These are phyloP conservation scores for Acrocera orbiculus DNA, from an alignment of 2,888 invertebrate species.

Conservation along the genomic window DNA sequence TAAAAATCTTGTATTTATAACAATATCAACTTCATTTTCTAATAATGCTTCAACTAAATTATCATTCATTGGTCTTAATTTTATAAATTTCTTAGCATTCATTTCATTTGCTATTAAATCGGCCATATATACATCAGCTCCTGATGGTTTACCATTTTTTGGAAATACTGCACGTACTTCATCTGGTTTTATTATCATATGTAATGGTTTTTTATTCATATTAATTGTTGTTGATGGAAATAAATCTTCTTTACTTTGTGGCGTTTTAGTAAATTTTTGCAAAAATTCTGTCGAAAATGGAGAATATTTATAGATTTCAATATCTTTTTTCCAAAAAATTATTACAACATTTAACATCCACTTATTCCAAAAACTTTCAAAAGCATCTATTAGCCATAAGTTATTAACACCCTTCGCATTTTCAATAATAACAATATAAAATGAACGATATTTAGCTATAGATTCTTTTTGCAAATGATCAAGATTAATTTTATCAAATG, in stretches of 20 bases:
- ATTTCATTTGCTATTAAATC: conserved; percentile 30
- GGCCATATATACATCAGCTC: conserved; percentile 31
- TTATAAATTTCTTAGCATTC: conserved; percentile 33
- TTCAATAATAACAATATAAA: conserved; percentile 21
- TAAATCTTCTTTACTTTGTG: conserved; percentile 15
- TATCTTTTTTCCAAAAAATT: conserved; percentile 19
- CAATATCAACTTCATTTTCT: conserved; percentile 30
- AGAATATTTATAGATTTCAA: conserved; percentile 36
- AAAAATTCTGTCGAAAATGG: conserved; percentile 32
- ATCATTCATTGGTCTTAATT: conserved; percentile 16
- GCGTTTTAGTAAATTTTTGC: conserved; percentile 17
- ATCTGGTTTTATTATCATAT: conserved; percentile 26
- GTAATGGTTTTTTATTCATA: conserved; percentile 22
- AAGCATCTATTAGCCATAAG: conserved; percentile 31
- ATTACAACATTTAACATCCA: conserved; percentile 34
- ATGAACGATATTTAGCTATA: conserved; percentile 22
- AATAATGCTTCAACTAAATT: conserved; percentile 9
- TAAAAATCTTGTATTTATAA: conserved; percentile 36
- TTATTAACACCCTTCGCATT: conserved; percentile 12
- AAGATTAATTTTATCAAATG: conserved; percentile 19
- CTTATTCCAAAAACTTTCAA: conserved; percentile 34
- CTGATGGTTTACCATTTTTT: conserved; percentile 15
- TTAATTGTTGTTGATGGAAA: conserved; percentile 22
- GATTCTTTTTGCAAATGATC: conserved; percentile 23
- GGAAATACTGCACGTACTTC: conserved; percentile 27